phyloP scores from a whole-genome alignment of 2,113 vertebrate species.

The Indri indri region DNA sequence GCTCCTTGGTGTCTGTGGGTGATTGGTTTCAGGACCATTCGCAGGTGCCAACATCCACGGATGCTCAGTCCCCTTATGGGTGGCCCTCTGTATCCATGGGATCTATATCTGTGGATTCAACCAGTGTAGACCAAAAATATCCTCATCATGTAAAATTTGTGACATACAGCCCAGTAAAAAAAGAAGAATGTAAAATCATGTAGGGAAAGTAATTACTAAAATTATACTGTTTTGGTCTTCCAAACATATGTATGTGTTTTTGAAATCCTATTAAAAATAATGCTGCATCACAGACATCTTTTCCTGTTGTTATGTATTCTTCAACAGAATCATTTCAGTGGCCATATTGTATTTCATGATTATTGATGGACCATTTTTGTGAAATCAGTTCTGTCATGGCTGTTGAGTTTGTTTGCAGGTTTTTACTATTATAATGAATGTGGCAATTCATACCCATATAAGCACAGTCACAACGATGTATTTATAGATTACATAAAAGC shows the following conservation, averaged over 20 bases:
- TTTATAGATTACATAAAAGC: neutral
- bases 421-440: constrained; percentile 36
- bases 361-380: neutral
- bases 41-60: neutral
- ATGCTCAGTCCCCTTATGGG: neutral
- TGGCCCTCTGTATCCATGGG: neutral
- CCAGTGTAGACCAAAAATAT: neutral
- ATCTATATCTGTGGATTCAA: neutral
- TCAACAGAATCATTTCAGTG: neutral
- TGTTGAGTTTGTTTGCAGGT: neutral
- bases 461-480: neutral
- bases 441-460: neutral
- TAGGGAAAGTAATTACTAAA: neutral
- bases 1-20: neutral
- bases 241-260: neutral
- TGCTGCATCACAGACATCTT: neutral
- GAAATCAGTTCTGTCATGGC: neutral
- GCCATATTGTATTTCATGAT: neutral
- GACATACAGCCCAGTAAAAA: neutral
- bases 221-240: neutral
- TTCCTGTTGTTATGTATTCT: neutral
- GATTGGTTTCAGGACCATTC: neutral
- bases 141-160: neutral
- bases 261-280: neutral
- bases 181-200: constrained; percentile 27